Evolutionary conservation across 2,797 vertebrate species (phyloP).

Genomic region (Iguana delicatissima): DNA sequence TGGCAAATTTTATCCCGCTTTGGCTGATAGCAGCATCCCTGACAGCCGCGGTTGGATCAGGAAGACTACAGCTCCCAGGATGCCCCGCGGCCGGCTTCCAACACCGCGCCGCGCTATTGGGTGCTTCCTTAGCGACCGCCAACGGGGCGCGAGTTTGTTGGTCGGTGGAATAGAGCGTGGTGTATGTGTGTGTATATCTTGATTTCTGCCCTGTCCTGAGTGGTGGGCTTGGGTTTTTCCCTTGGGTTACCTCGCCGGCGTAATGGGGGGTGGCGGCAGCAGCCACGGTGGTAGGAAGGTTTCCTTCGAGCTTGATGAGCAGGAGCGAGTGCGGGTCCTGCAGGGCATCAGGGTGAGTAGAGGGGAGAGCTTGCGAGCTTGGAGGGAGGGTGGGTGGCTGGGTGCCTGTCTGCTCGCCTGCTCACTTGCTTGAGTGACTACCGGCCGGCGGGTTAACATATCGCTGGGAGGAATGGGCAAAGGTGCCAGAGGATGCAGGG

Average conservation of each 20-base stretch:
- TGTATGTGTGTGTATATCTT: background rate
- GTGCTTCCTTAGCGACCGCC: rapidly evolving
- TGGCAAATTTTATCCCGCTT: background rate
- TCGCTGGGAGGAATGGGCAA: background rate
- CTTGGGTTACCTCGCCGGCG: background rate
- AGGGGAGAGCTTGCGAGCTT: background rate
- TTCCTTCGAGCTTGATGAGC: conserved; percentile 91
- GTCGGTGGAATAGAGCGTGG: background rate
- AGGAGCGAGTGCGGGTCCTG: conserved; percentile 89
- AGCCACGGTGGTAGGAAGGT: conserved; percentile 84
- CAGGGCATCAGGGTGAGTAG: conserved; percentile 91
- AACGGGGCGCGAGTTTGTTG: conserved; percentile 27
- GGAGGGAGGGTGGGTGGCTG: background rate
- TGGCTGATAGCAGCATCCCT: background rate
- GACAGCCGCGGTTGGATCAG: rapidly evolving
- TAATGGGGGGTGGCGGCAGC: conserved; percentile 88
- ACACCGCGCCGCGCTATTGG: conserved; percentile 57
- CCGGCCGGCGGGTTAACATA: too few species aligned
- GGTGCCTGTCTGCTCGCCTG: background rate
- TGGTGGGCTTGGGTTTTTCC: background rate
- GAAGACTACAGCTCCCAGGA: conserved; percentile 72
- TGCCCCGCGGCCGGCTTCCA: background rate
- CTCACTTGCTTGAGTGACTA: too few species aligned
- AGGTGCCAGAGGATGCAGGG: background rate
- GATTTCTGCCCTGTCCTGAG: background rate